A percentile compares a stretch with the other conserved stretches of the same genome.
phyloP scores from a whole-genome alignment of 2,888 invertebrate species.

The Eulithis prunata region DNA sequence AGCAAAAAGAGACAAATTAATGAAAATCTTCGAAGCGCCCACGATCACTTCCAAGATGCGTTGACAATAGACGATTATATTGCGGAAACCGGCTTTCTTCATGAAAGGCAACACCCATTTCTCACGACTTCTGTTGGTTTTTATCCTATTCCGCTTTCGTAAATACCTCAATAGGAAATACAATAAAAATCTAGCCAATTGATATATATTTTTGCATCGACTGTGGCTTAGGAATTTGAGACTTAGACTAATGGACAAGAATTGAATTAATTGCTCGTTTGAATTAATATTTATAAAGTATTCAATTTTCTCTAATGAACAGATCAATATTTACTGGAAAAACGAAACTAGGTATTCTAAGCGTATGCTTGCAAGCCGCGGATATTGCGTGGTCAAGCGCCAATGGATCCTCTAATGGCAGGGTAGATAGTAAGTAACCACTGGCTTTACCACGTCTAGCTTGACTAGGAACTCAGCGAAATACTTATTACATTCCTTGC shows the following conservation, averaged over 20 bases:
- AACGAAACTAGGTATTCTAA: slow-evolving; percentile 6
- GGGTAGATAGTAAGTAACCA: slow-evolving; percentile 42
- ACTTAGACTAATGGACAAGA: too few relatives aligned
- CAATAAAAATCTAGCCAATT: slow-evolving; percentile 45
- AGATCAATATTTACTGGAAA: not conserved
- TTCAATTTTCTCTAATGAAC: too few relatives aligned
- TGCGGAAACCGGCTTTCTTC: slow-evolving; percentile 71
- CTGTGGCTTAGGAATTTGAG: not conserved
- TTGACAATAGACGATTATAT: slow-evolving; percentile 64
- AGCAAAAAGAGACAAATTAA: slow-evolving; percentile 7
- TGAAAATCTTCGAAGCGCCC: slow-evolving; percentile 8
- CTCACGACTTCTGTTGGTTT: slow-evolving; percentile 71
- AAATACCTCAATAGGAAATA: slow-evolving; percentile 55
- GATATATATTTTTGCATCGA: not conserved
- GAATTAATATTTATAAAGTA: too few relatives aligned
- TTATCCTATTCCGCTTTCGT: slow-evolving; percentile 69
- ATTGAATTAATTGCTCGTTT: too few relatives aligned
- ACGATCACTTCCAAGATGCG: slow-evolving; percentile 40
- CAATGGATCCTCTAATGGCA: slow-evolving; percentile 55
- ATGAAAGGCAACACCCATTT: slow-evolving; percentile 64
- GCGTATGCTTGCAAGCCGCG: slow-evolving; percentile 32
- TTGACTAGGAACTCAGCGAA: slow-evolving; percentile 18
- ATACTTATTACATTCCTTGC: slow-evolving; percentile 16
- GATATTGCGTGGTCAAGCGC: slow-evolving; percentile 62
- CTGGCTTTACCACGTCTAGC: slow-evolving; percentile 13